Evolutionary conservation across 2,888 invertebrate genomes (phyloP).

Genomic region (Portevinia maculata): DNA sequence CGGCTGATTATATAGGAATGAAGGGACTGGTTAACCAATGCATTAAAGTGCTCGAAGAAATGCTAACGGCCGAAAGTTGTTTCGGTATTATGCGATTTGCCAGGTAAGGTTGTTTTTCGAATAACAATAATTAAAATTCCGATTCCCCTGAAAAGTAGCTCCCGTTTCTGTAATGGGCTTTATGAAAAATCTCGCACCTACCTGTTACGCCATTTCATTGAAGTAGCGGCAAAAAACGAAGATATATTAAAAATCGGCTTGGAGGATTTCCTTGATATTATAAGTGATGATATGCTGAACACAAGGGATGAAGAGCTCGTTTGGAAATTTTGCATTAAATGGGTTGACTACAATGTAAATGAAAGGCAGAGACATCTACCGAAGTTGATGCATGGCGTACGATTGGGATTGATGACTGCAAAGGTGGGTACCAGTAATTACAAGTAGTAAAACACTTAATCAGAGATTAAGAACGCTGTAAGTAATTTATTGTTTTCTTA

Average conservation of each 20-base stretch:
- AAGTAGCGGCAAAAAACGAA: conserved; percentile 88
- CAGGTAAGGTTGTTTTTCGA: conserved; percentile 82
- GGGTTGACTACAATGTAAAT: conserved; percentile 92
- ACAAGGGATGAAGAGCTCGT: conserved; percentile 94
- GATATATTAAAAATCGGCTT: conserved; percentile 89
- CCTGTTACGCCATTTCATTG: conserved; percentile 90
- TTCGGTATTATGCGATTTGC: conserved; percentile 94
- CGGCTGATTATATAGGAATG: conserved; percentile 94
- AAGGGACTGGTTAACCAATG: conserved; percentile 92
- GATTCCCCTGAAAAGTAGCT: conserved; percentile 75
- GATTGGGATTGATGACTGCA: conserved; percentile 92
- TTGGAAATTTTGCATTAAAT: conserved; percentile 93
- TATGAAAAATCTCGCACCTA: conserved; percentile 88
- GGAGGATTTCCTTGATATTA: conserved; percentile 89
- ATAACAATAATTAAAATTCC: neutral
- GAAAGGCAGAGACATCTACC: conserved; percentile 89
- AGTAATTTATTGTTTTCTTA: neutral
- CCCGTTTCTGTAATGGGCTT: conserved; percentile 83
- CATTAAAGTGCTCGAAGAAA: conserved; percentile 89
- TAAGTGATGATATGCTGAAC: conserved; percentile 92
- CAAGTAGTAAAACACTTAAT: conserved; percentile 1
- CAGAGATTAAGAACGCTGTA: conserved; percentile 4
- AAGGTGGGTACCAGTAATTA: conserved; percentile 82
- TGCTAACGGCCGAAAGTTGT: conserved; percentile 90
- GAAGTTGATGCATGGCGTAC: conserved; percentile 90